Evolutionary conservation across 2,113 vertebrate genomes (phyloP), one percentile per base, ranked within the genome.

Genomic region (Microcebus tavaratra): DNA sequence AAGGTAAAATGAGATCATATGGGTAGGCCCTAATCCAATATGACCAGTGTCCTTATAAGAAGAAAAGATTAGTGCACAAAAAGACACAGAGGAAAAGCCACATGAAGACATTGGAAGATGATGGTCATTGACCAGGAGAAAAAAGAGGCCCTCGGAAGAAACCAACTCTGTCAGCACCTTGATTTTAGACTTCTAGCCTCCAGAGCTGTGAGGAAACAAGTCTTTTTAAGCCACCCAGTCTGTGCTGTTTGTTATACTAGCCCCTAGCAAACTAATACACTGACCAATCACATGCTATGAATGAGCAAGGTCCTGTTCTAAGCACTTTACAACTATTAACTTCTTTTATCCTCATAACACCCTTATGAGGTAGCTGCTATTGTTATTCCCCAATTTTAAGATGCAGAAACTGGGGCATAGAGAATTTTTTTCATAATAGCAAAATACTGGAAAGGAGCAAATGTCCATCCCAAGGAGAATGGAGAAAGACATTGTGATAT

Each of bases 311-410:
- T 23, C 34, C 72, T 73, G 29, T 65, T 72, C 63, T 65, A 88
- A 83, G 50, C 25, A 17, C 14, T 73, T 57, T 63, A 59, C 23
- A 59, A 72, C 2, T 34, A 88, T 84, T 63, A 94, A 75, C 25
- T 68, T 67, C 39, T 91, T 91, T 75, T 65, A 12, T 88, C 73
- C 70, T 90, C 34, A 36, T 23, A 65, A 70, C 9, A 63, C 31
- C 67, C 29, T 76, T 82, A 65, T 25, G 23, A 48, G 20, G 12
- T 48, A 90, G 20, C 31, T 87, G 36, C 27, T 78, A 57, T 50
- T 78, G 29, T 87, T 72, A 65, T 39, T 87, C 23, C 29, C 15
- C 45, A 87, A 90, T 67, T 94, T 87, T 82, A 83, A 95, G 75
- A 86, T 76, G 23, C 25, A 39, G 39, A 84, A 93, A 61, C 45